Conservation (phyloP, 2,113 vertebrate genomes). For the Lynx canadensis region DNA sequence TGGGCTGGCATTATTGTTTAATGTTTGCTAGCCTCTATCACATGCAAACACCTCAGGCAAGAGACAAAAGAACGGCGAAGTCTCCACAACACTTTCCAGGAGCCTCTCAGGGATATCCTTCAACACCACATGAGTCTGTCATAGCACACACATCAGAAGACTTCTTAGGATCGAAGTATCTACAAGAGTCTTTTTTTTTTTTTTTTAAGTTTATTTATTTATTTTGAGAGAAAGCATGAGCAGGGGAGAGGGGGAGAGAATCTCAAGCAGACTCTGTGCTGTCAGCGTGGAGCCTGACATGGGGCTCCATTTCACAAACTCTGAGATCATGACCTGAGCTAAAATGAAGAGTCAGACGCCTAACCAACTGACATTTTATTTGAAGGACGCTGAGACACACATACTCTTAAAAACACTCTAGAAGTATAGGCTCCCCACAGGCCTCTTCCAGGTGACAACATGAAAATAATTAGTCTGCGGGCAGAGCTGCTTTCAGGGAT, state of each 20-base stretch:
- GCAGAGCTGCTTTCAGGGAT: neutral
- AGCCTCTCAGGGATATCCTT: neutral
- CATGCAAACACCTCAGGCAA: neutral
- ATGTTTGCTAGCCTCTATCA: neutral
- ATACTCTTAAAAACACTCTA: neutral
- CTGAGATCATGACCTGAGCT: too few relatives aligned
- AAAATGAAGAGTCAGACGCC: too few relatives aligned
- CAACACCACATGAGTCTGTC: neutral
- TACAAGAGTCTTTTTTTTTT: neutral
- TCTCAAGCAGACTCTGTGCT: too few relatives aligned
- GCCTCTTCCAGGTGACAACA: neutral
- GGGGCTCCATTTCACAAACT: too few relatives aligned
- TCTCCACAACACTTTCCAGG: neutral
- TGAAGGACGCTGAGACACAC: constrained; percentile 4
- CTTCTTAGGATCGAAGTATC: neutral
- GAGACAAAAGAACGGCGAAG: neutral
- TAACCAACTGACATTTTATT: neutral
- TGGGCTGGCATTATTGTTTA: neutral
- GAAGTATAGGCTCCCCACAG: neutral
- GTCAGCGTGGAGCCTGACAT: too few relatives aligned
- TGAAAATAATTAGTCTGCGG: neutral
- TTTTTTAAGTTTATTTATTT: too few relatives aligned
- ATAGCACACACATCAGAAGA: neutral
- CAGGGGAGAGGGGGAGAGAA: too few relatives aligned
- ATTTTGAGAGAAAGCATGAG: too few relatives aligned